phyloP scores from a whole-genome alignment of 53 echinoderm and acorn worm genomes.

The Luidia sarsii region DNA sequence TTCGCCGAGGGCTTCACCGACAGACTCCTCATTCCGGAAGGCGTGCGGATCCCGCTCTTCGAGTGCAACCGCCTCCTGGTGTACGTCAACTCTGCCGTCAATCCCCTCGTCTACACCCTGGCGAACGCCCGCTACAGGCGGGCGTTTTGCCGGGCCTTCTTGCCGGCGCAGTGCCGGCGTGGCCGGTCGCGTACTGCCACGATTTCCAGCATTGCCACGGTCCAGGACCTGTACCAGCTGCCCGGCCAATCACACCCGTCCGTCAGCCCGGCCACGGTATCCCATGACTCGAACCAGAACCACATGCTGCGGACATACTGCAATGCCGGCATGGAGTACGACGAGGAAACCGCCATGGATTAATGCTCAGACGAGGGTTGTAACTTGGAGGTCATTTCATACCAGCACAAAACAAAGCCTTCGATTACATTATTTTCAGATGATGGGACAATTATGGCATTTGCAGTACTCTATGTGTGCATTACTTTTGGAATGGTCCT shows the following conservation, averaged over 20 bases:
- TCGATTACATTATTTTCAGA: too few species aligned
- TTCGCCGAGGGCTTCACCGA: slow-evolving; percentile 18
- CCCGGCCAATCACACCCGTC: neutral
- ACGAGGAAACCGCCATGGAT: neutral
- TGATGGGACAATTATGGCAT: too few species aligned
- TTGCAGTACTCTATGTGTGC: too few species aligned
- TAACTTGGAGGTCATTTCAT: too few species aligned
- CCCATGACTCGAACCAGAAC: too few species aligned
- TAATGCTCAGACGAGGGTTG: too few species aligned
- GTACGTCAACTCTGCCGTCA: slow-evolving; percentile 43
- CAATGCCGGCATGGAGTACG: too few species aligned
- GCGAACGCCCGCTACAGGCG: slow-evolving; percentile 35
- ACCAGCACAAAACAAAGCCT: too few species aligned
- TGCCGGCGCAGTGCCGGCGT: neutral
- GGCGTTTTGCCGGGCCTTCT: slow-evolving; percentile 19
- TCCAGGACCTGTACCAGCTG: slow-evolving; percentile 4
- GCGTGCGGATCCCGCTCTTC: neutral
- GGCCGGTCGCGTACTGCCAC: neutral
- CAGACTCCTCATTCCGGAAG: neutral
- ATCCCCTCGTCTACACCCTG: slow-evolving; percentile 36
- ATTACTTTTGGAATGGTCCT: too few species aligned
- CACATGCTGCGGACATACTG: too few species aligned
- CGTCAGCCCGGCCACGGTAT: neutral
- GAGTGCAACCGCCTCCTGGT: slow-evolving; percentile 41
- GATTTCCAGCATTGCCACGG: neutral